phyloP scores from a whole-genome alignment of 1,140 invertebrate species.

The Bombus confusus region DNA sequence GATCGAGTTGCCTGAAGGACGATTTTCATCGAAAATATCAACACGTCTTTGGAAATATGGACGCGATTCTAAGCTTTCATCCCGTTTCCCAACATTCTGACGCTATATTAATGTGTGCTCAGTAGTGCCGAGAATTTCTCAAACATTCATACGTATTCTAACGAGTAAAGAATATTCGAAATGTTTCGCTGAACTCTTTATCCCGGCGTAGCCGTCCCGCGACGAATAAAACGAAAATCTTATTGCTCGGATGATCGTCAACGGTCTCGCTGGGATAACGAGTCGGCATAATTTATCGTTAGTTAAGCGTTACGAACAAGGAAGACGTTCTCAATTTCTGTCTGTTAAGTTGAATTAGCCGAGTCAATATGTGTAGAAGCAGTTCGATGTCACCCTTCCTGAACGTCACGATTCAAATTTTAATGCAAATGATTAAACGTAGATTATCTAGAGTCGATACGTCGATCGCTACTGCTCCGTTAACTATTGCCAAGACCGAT shows the following conservation, averaged over 20 bases:
- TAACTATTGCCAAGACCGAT: fast-evolving
- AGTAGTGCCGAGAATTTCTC: constrained; percentile 54
- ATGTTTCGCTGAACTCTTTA: not conserved
- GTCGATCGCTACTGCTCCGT: constrained; percentile 1
- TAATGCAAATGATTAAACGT: constrained; percentile 61
- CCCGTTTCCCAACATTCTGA: constrained; percentile 45
- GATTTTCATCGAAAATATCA: not conserved
- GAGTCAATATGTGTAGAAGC: constrained; percentile 63
- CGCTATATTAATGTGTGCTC: constrained; percentile 54
- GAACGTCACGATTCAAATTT: constrained; percentile 58
- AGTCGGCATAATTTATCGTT: constrained; percentile 28
- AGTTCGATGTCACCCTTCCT: constrained; percentile 62
- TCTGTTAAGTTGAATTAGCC: constrained; percentile 56
- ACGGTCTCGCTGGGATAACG: constrained; percentile 7
- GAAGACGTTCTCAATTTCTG: constrained; percentile 45
- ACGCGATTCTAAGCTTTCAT: constrained; percentile 44
- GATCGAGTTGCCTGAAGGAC: not conserved
- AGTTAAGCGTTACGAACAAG: constrained; percentile 14
- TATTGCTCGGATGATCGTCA: fast-evolving
- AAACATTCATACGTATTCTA: constrained; percentile 30
- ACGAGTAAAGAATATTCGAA: constrained; percentile 24
- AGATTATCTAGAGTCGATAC: constrained; percentile 50
- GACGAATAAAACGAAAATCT: no score
- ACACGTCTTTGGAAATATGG: not conserved
- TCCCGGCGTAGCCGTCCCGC: not conserved